Evolutionary conservation across 2,113 vertebrate genomes (phyloP).

Genomic region (Scortum barcoo): DNA sequence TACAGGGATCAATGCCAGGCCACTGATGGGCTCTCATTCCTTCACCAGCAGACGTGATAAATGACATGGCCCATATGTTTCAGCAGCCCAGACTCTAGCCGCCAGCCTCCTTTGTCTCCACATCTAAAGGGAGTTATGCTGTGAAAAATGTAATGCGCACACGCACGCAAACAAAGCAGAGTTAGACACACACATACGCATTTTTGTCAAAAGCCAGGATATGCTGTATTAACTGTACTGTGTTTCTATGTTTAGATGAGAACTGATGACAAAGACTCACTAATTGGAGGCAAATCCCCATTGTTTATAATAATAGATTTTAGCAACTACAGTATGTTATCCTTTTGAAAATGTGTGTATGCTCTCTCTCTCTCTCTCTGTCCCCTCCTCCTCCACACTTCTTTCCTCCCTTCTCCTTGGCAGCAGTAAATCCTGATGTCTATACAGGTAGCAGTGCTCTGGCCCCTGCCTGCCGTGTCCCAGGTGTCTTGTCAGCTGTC

Average conservation of each 20-base stretch:
- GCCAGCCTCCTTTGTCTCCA: slow-evolving; percentile 79
- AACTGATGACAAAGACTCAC: slow-evolving; percentile 42
- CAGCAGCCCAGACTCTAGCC: slow-evolving; percentile 73
- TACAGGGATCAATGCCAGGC: slow-evolving; percentile 81
- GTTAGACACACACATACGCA: slow-evolving; percentile 8
- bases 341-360: slow-evolving; percentile 10
- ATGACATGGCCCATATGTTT: slow-evolving; percentile 81
- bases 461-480: slow-evolving; percentile 77
- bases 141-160: slow-evolving; percentile 61
- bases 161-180: slow-evolving; percentile 40
- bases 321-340: slow-evolving; percentile 39
- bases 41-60: slow-evolving; percentile 82
- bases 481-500: slow-evolving; percentile 84
- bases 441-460: slow-evolving; percentile 79
- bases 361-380: slow-evolving; percentile 22
- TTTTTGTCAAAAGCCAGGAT: slow-evolving; percentile 36
- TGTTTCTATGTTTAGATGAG: slow-evolving; percentile 26
- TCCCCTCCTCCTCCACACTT: slow-evolving; percentile 22
- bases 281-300: slow-evolving; percentile 44
- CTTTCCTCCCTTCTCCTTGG: slow-evolving; percentile 58
- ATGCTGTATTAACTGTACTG: slow-evolving; percentile 17
- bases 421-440: slow-evolving; percentile 81
- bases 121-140: slow-evolving; percentile 72
- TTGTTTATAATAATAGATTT: slow-evolving; percentile 43
- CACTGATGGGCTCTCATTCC: slow-evolving; percentile 83